These are phyloP conservation scores for Antigone vipio DNA, from an alignment of 2,113 vertebrate species.

Conservation along the genomic window DNA sequence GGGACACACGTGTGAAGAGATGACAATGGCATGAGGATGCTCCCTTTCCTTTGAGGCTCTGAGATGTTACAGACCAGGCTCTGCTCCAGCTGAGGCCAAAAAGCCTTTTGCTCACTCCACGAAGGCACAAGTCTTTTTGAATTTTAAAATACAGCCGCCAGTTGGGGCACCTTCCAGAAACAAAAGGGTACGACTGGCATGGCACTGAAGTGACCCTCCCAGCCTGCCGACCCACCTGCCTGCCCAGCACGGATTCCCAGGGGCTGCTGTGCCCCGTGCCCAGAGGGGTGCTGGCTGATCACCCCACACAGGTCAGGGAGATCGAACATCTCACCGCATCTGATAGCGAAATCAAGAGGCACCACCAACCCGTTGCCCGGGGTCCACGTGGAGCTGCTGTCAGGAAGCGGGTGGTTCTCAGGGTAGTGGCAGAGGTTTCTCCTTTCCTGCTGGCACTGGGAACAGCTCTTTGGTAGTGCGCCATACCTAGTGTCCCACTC, in stretches of 20 bases:
- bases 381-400: neutral
- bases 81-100: neutral
- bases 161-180: neutral
- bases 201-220: neutral
- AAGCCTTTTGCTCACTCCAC: neutral
- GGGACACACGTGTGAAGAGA: neutral
- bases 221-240: neutral
- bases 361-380: neutral
- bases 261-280: neutral
- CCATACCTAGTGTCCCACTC: neutral
- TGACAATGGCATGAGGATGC: accelerated
- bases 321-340: neutral
- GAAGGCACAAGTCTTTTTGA: neutral
- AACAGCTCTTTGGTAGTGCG: accelerated
- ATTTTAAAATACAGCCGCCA: neutral
- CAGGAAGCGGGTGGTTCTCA: neutral
- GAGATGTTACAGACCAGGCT: neutral
- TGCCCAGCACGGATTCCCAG: neutral
- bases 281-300: neutral
- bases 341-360: neutral
- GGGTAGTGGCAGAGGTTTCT: neutral
- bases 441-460: neutral
- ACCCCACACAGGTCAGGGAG: neutral
- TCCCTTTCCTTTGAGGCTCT: neutral
- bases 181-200: neutral